Conservation (phyloP, 2,797 vertebrate genomes). For the Tenualosa ilisha region DNA sequence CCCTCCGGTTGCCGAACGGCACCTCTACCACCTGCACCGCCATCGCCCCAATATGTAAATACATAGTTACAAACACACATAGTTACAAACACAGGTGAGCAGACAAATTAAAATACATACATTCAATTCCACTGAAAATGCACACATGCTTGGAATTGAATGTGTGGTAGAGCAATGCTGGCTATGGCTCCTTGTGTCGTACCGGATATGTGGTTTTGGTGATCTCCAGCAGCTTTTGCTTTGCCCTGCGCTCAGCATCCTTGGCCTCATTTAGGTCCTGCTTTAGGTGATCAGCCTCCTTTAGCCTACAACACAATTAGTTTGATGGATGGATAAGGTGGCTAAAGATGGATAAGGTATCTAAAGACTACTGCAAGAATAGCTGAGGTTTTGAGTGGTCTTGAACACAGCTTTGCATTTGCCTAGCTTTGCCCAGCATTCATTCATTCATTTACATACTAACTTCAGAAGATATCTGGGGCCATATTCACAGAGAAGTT, state of each 20-base stretch:
- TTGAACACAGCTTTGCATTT: not conserved
- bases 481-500: too few species aligned
- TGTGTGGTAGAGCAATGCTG: too few species aligned
- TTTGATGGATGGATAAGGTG: not conserved
- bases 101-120: not conserved
- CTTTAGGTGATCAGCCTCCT: slow-evolving; percentile 90
- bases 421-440: too few species aligned
- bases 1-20: too few species aligned
- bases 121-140: not conserved
- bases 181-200: not conserved
- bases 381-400: not conserved
- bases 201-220: slow-evolving; percentile 73
- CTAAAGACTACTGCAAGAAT: not conserved
- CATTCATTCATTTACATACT: too few species aligned
- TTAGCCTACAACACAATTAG: slow-evolving; percentile 72
- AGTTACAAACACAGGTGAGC: too few species aligned
- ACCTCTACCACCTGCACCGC: too few species aligned
- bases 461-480: too few species aligned
- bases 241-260: slow-evolving; percentile 85
- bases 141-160: not conserved
- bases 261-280: slow-evolving; percentile 90
- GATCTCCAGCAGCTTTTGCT: slow-evolving; percentile 87
- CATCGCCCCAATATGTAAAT: too few species aligned
- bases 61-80: too few species aligned
- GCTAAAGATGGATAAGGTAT: not conserved